Conservation (phyloP, 2,888 invertebrate genomes). For the Diarsia mendica region DNA sequence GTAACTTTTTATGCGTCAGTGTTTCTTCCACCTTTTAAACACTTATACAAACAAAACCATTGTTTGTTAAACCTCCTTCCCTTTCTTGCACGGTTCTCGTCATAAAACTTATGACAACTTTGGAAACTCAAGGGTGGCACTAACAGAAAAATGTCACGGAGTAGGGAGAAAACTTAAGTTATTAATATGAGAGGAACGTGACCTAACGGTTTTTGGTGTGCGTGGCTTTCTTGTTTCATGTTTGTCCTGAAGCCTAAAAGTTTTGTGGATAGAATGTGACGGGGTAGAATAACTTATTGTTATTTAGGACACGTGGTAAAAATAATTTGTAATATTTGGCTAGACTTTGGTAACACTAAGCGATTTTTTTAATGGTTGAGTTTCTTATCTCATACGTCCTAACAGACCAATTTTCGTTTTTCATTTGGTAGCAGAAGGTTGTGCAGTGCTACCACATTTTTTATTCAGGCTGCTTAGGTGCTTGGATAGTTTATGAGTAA, state of each 20-base stretch:
- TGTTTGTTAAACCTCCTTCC: conserved; percentile 1
- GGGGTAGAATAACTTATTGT: not conserved
- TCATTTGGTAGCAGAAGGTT: too few relatives aligned
- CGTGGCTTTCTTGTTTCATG: not conserved
- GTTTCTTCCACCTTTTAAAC: too few relatives aligned
- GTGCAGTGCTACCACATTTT: too few relatives aligned
- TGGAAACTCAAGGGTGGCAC: not conserved
- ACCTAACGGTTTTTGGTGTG: not conserved
- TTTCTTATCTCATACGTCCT: too few relatives aligned
- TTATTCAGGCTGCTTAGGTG: too few relatives aligned
- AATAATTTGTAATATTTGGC: not conserved
- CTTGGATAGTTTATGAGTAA: too few relatives aligned
- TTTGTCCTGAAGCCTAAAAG: not conserved
- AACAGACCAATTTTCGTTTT: too few relatives aligned
- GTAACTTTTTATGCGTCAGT: too few relatives aligned
- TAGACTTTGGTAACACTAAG: not conserved
- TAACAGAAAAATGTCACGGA: conserved; percentile 11
- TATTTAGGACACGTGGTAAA: not conserved
- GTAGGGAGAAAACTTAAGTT: conserved; percentile 24
- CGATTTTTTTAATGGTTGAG: too few relatives aligned
- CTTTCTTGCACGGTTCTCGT: not conserved
- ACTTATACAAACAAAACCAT: not conserved
- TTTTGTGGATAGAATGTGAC: not conserved
- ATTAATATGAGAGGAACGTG: conserved; percentile 26
- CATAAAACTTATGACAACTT: conserved; percentile 19